Base-by-base conservation (phyloP, 2,113 vertebrate genomes). In the Empidonax alnorum region DNA sequence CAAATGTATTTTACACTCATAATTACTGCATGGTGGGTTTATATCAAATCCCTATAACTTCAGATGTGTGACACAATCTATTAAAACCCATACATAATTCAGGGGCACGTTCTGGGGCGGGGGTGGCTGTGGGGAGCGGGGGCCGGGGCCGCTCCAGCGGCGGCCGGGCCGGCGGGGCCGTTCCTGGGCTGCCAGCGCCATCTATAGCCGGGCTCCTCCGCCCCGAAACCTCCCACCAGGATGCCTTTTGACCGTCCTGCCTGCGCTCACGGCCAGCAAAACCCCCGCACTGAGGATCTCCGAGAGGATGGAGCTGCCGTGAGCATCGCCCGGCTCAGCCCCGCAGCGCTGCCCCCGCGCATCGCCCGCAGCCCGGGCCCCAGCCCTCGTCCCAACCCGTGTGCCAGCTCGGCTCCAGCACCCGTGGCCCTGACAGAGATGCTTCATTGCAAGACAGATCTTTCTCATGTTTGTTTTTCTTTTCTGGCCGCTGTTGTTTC, bases 151-250 rank as follows among this genome's bases (percentile, higher is more conserved):
- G 79, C 77, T 65, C 46, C 53, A 53, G 46, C 63, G 27, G 55
- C n/a, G 31, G 42, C 50, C 24, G 31, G 61, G 39, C 61, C 49
- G 49, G 62, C 65, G 31, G 67, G 30, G 39, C 85, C 75, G 94
- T 98, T 98, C 96, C 95, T 95, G 97, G 95, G 98, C 97, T 92
- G 96, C 94, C 98, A 98, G 98, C 97, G 98, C 98, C 98, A 98
- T 96, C 98, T 98, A 98, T 87, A 79, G 97, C 94, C 93, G 95
- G 91, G 86, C 63, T 42, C 42, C 12, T 66, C 53, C 75, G 8
- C 12, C 73, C 21, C 62, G 68, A 3, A 67, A 53, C 67, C 75
- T 18, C 35, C 42, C 59, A 10, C n/a, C 42, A 39, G 11, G 31
- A 2, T 6, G 33, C 35, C 25, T 31, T 21, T 13, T 28, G 67